A percentile compares a stretch with the other conserved stretches of the same genome.
Conservation (phyloP, 2,113 vertebrate genomes). For the Peromyscus maniculatus region DNA sequence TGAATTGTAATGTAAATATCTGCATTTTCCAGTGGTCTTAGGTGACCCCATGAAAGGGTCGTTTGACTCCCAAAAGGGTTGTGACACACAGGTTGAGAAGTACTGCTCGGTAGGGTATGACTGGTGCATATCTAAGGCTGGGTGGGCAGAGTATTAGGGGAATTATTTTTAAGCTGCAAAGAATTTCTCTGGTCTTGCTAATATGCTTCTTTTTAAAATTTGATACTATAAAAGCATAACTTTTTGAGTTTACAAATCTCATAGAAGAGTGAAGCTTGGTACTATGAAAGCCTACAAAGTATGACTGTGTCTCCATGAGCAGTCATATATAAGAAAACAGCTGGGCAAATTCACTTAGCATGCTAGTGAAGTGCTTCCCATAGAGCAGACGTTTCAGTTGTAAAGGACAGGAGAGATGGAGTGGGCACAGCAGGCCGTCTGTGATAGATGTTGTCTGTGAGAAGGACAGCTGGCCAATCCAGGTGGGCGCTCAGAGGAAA, state of each 20-base stretch:
- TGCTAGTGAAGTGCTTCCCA: slow-evolving; percentile 5
- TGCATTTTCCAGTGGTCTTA: background rate
- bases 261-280: slow-evolving; percentile 47
- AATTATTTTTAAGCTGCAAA: slow-evolving; percentile 37
- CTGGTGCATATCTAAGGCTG: background rate
- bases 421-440: background rate
- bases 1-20: background rate
- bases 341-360: background rate
- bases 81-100: background rate
- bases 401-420: background rate
- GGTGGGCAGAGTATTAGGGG: background rate
- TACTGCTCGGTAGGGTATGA: background rate
- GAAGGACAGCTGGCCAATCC: background rate
- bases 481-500: background rate
- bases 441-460: slow-evolving; percentile 25
- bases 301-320: background rate
- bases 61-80: no score
- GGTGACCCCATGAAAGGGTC: background rate
- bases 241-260: slow-evolving; percentile 10
- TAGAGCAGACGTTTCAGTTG: slow-evolving; percentile 9
- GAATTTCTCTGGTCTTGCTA: slow-evolving; percentile 8
- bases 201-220: slow-evolving; percentile 54
- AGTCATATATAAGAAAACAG: slow-evolving; percentile 7
- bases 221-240: background rate
- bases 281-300: background rate